Conservation (phyloP, 2,888 invertebrate genomes). For the Ferrisia virgata region DNA sequence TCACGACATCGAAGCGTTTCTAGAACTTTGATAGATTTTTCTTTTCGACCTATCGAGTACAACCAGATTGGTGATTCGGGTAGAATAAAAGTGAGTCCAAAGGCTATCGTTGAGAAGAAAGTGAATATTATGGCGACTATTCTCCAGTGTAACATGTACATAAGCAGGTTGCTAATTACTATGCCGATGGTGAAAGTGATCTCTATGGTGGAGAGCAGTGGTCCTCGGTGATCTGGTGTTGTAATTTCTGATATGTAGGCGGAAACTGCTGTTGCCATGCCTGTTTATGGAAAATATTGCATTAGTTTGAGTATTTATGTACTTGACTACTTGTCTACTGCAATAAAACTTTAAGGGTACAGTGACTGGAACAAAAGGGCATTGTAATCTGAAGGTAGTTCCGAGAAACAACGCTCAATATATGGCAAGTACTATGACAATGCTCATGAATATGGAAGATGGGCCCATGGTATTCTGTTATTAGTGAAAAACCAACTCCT, state of each 20-base stretch:
- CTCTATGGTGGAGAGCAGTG: conserved; percentile 1
- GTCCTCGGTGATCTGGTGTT: background rate
- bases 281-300: background rate
- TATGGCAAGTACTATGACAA: no score
- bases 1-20: background rate
- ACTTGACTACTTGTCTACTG: no score
- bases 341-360: no score
- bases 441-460: no score
- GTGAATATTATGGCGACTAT: background rate
- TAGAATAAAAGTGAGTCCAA: background rate
- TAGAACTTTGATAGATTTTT: background rate
- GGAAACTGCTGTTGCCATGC: conserved; percentile 1
- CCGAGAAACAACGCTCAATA: no score
- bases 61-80: conserved; percentile 34
- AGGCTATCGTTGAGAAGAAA: background rate
- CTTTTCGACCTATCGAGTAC: background rate
- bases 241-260: conserved; percentile 29
- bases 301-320: no score
- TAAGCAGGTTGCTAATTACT: background rate
- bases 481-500: no score
- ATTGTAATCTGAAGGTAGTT: no score
- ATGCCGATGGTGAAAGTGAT: conserved; percentile 8
- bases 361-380: no score
- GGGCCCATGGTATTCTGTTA: no score
- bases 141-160: conserved; percentile 9